Base-by-base conservation (phyloP, 1,140 invertebrate genomes). In the Temnothorax curvispinosus region DNA sequence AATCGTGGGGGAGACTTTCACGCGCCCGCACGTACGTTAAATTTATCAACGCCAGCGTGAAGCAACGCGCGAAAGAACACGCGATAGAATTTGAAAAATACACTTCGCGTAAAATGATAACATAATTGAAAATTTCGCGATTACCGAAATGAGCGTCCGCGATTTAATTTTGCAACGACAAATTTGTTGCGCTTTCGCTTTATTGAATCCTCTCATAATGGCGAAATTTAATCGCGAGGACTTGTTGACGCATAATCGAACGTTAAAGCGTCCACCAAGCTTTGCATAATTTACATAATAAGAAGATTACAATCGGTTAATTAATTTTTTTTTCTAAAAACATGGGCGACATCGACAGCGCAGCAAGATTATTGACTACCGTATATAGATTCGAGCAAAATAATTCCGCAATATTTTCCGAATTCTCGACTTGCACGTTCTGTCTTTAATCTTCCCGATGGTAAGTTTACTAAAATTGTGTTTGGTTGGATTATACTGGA, bases 281-380 rank as follows among this genome's bases (percentile, higher is more conserved):
- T 84, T 38, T 60, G 32, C 69, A 84, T 84, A 84, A 84, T 74
- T 74, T 56, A 74, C 11, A 2, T 47, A 75, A 75, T 84, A 75
- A 84, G 69, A 62, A 72, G 80, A 75, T 84, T 84, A 27, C 1
- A 84, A 47, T 38, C 69, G 69, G 41, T 84, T 84, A 75, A 75
- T 75, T 62, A 11, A 62, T 47, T 75, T 72, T 72, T 74, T 47
- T 41, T 35, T n/a, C 27, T 44, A 71, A 82, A 72, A 58, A 47
- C 41, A 44, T 1, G 13, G 7, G 15, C 41, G 4, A 18, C 78
- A 60, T 54, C n/a, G 38, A 52, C 44, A 35, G 9, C 0, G 75
- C 15, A 47, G 27, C 52, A 21, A 35, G 35, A 74, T 32, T 60
- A 41, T 21, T 74, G 35, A 47, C 11, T 15, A 32, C 21, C 13